Base-by-base conservation (phyloP, 2,113 vertebrate genomes). In the Thunnus maccoyii region DNA sequence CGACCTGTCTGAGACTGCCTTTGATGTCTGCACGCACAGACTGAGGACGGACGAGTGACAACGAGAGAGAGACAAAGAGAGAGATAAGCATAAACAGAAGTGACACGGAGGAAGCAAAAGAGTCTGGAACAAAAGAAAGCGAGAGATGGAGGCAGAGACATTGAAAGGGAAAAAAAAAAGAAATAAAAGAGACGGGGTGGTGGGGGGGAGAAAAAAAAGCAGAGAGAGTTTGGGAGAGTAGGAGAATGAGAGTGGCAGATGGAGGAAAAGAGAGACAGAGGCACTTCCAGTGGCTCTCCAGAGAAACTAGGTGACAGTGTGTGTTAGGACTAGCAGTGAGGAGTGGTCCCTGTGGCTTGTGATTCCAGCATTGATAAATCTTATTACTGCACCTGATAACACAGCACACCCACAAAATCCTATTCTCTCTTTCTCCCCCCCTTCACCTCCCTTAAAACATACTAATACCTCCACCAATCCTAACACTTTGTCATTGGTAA, bases 41-140 rank as follows among this genome's bases (percentile, higher is more conserved):
- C 78, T 14, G 81, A 76, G 58, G 56, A 66, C 58, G 57, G 68
- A 72, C 66, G 86, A 90, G 80, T 75, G 85, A 85, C 65, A 72
- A 67, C 83, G 86, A 74, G 67, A 30, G 67, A 30, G 68, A 81
- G 69, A 83, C 58, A 50, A 50, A 86, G 77, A 22, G 30, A 79
- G 50, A n/a, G 56, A 72, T 41, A 77, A 82, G 85, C 70, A 78
- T 89, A 89, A 91, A 91, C 72, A 90, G 68, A 90, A 86, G 80
- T 83, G 90, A 91, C 86, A 83, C 8, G 14, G 44, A 76, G 74
- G 84, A 88, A 88, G 86, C 73, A 48, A 72, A 67, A 76, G 72
- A 82, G 73, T 64, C 50, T 47, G 8, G 65, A 72, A 86, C 58
- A 84, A 86, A 84, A 79, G 71, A 62, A 81, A 72, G 56, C 1